Evolutionary conservation across 1,140 invertebrate genomes (phyloP), one percentile per base, ranked within the genome.

Genomic region (Philopotamus ludificatus): DNA sequence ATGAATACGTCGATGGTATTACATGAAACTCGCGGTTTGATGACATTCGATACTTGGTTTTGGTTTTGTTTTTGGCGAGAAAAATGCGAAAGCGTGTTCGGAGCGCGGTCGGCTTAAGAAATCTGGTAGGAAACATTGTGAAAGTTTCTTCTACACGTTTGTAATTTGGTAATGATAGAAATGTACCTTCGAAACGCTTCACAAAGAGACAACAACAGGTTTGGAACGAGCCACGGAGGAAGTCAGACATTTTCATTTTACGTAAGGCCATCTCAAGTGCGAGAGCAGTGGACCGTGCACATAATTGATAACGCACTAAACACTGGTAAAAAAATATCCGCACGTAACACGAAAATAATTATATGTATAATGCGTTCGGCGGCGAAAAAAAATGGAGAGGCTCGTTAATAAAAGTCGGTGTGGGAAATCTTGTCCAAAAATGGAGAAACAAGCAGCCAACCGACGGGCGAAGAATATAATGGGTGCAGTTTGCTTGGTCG

Each of bases 401-500:
- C n/a, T n/a, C n/a, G n/a, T n/a, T n/a, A n/a, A n/a, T n/a, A n/a
- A n/a, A n/a, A n/a, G n/a, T n/a, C n/a, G n/a, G n/a, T n/a, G n/a
- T n/a, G n/a, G n/a, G n/a, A n/a, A n/a, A n/a, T n/a, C n/a, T n/a
- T n/a, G n/a, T n/a, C n/a, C n/a, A n/a, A n/a, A n/a, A n/a, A n/a
- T n/a, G n/a, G n/a, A n/a, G n/a, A n/a, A n/a, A n/a, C n/a, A 47
- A 47, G 4, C 44, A 47, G 4, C 8, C 8, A 47, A 47, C 44
- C 18, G 4, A 9, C 28, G 28, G 18, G 44, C 44, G 44, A 47
- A 16, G 44, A 7, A 47, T 20, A 47, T 9, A 16, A 47, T 34
- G 28, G 15, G 26, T 60, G 57, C 15, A 57, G 23, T 49, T 60
- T 60, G 57, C 57, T 60, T 60, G 57, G 57, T 60, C 57, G 57